Evolutionary conservation across 2,113 vertebrate genomes (phyloP), one percentile per base, ranked within the genome.

Genomic region (Chloropsis cyanopogon): DNA sequence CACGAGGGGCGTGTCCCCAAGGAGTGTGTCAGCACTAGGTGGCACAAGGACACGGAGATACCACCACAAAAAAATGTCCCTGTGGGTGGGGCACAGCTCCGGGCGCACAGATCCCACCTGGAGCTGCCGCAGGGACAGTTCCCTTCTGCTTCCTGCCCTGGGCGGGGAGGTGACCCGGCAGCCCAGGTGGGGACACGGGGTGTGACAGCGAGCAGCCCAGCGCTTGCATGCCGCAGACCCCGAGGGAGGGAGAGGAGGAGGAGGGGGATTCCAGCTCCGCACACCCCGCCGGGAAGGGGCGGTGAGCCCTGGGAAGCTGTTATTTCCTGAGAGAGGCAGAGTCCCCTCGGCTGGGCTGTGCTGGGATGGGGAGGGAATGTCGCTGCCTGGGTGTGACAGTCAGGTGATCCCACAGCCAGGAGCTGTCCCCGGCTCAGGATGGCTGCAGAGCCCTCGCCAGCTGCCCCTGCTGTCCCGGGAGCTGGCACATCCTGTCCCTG

Each of bases 1-100:
- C 7, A 0, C 2, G 22, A 10, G 47, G 52, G 85, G 24, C 12
- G 1, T 10, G 33, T 59, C 46, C 26, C 50, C 4, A 1, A 42
- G 31, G 33, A 49, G 35, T 2, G 4, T 46, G 42, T n/a, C 52
- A 35, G 69, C 65, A 8, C 25, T 23, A 11, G 82, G 79, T n/a
- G 88, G 66, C 88, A 86, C 18, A 42, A 37, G 82, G 88, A 82
- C 29, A 12, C 3, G 12, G 59, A 52, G 47, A 10, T 53, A 37
- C 21, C 66, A 16, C 35, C 3, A 0, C 35, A 12, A 4, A 33
- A 14, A 35, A 39, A 10, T 7, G 8, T n/a, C 47, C 24, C 41
- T 26, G 44, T 25, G 65, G 4, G 9, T n/a, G 21, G 28, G 15
- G 11, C 41, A 16, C 9, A 29, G 65, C 20, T 70, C 19, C 13